These are phyloP conservation scores for Spongilla lacustris DNA, from an alignment of 37 sponge, comb jelly and placozoan species.

Conservation along the genomic window DNA sequence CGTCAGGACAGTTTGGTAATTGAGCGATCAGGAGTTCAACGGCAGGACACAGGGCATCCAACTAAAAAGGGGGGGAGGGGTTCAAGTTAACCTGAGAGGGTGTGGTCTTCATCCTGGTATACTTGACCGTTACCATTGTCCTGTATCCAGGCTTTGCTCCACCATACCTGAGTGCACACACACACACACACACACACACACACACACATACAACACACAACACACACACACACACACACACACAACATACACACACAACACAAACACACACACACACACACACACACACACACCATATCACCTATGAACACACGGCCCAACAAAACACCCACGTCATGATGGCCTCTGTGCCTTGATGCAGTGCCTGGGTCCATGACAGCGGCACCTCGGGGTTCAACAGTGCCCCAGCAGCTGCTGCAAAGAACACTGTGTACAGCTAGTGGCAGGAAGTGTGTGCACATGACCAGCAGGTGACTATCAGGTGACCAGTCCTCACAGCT, in stretches of 20 bases:
- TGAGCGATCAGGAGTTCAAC: conserved; percentile 22
- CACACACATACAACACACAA: background rate
- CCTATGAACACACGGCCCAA: background rate
- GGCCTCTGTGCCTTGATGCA: conserved; percentile 54
- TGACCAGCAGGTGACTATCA: background rate
- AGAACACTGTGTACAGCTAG: conserved; percentile 72
- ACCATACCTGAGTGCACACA: conserved; percentile 61
- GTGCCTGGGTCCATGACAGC: conserved; percentile 53
- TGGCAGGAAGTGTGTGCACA: background rate
- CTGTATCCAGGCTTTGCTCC: conserved; percentile 76
- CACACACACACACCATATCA: background rate
- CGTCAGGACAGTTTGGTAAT: background rate
- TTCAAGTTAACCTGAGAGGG: background rate
- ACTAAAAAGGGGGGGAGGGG: background rate
- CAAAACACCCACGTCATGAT: conserved; percentile 43
- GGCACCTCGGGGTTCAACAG: conserved; percentile 8
- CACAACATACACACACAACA: conserved; percentile 6
- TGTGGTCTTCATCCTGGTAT: conserved; percentile 16
- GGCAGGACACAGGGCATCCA: conserved; percentile 61
- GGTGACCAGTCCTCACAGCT: conserved; percentile 78
- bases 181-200: background rate
- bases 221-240: background rate
- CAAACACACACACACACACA: conserved; percentile 4
- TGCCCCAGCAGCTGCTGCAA: conserved; percentile 47
- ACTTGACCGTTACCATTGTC: conserved; percentile 67